phyloP scores from a whole-genome alignment of 1,140 invertebrate species.

The Carposina sasakii region DNA sequence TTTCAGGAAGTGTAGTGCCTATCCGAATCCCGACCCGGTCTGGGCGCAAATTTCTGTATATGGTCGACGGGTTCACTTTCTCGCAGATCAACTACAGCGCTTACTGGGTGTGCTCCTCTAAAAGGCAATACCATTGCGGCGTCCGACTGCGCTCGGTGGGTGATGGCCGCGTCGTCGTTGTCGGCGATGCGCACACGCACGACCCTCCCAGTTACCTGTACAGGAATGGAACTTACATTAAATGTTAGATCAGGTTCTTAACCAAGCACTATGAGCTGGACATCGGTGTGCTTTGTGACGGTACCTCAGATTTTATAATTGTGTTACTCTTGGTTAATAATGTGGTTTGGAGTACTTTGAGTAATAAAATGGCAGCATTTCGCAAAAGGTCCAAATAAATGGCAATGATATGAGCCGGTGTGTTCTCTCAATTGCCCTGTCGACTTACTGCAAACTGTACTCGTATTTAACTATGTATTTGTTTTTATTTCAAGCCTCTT shows the following conservation, averaged over 20 bases:
- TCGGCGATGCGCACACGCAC: conserved; percentile 19
- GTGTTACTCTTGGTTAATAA: too few species aligned
- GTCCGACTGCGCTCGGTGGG: conserved; percentile 8
- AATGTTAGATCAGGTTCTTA: neutral
- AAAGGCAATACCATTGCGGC: conserved; percentile 10
- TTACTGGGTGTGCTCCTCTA: conserved; percentile 28
- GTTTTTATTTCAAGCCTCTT: too few species aligned
- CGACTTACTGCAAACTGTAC: too few species aligned
- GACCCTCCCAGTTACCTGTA: conserved; percentile 20
- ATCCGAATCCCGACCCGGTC: conserved; percentile 28
- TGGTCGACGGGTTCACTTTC: conserved; percentile 36
- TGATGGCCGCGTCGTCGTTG: conserved; percentile 7
- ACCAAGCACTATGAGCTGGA: neutral
- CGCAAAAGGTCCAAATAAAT: too few species aligned
- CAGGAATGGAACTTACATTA: conserved; percentile 14
- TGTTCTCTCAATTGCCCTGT: too few species aligned
- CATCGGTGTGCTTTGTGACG: too few species aligned
- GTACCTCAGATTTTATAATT: too few species aligned
- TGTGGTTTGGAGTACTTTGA: too few species aligned
- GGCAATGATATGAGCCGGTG: too few species aligned
- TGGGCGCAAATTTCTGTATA: conserved; percentile 30
- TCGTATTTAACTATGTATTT: too few species aligned
- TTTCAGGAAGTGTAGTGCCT: too few species aligned
- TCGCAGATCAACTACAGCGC: conserved; percentile 29
- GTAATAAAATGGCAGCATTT: too few species aligned